Conservation (phyloP, 2,888 invertebrate species). For the Ypsolopha sequella region DNA sequence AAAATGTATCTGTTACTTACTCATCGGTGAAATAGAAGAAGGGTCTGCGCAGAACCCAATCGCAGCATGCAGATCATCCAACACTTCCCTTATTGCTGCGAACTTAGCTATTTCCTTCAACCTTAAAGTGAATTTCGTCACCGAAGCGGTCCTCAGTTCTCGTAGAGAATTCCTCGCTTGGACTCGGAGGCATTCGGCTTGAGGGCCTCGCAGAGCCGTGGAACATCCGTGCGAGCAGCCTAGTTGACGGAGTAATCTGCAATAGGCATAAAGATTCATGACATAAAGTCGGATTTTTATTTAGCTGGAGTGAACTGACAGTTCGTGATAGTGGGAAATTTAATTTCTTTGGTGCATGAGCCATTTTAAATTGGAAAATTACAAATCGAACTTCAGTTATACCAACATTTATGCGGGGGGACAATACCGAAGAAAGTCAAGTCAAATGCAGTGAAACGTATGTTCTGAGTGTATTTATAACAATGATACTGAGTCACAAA, state of each 20-base stretch:
- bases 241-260: conserved; percentile 85
- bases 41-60: conserved; percentile 97
- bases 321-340: too few relatives aligned
- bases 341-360: too few relatives aligned
- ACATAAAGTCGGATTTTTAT: too few relatives aligned
- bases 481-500: too few relatives aligned
- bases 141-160: conserved; percentile 75
- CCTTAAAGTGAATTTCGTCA: conserved; percentile 63
- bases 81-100: conserved; percentile 82
- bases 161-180: conserved; percentile 80
- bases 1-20: conserved; percentile 69
- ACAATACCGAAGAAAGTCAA: too few relatives aligned
- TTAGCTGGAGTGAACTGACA: too few relatives aligned
- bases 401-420: too few relatives aligned
- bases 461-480: too few relatives aligned
- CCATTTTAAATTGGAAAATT: too few relatives aligned
- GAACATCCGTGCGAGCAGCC: conserved; percentile 95
- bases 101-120: conserved; percentile 81
- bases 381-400: too few relatives aligned
- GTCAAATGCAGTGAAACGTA: too few relatives aligned
- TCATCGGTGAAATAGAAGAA: conserved; percentile 85
- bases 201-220: conserved; percentile 87
- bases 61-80: conserved; percentile 96
- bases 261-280: too few relatives aligned
- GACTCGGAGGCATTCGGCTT: conserved; percentile 90